Conservation (phyloP, 2,888 invertebrate genomes). For the Cheilosia grossa region DNA sequence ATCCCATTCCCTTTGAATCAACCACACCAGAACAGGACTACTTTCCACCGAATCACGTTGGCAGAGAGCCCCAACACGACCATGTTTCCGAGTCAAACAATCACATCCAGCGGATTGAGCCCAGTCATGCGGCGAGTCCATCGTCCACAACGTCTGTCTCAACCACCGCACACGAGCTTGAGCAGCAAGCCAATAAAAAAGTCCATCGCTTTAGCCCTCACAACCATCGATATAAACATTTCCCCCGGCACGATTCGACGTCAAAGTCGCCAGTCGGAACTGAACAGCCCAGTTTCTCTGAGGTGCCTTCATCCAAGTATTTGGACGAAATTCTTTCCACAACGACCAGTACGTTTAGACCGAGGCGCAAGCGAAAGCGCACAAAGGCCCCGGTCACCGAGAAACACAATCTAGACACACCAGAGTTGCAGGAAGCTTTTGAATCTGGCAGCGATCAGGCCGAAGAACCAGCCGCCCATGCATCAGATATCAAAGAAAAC, state of each 20-base stretch:
- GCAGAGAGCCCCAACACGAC: conserved; percentile 11
- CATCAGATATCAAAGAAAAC: conserved; percentile 77
- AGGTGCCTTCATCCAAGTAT: conserved; percentile 62
- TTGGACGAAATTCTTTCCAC: conserved; percentile 60
- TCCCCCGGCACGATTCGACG: conserved; percentile 21
- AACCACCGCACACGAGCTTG: conserved; percentile 27
- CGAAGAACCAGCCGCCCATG: conserved; percentile 77
- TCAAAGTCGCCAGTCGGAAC: conserved; percentile 31
- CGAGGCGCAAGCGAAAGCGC: conserved; percentile 77
- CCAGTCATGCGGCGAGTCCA: conserved; percentile 6
- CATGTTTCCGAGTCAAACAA: conserved; percentile 54
- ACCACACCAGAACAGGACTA: conserved; percentile 77
- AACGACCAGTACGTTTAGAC: conserved; percentile 28
- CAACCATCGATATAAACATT: conserved; percentile 32
- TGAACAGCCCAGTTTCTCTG: conserved; percentile 59
- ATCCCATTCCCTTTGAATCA: conserved; percentile 80
- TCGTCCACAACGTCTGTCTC: neutral
- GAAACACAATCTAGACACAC: conserved; percentile 80
- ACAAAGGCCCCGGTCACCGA: conserved; percentile 76
- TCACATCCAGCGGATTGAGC: conserved; percentile 29
- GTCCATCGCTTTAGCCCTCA: conserved; percentile 36
- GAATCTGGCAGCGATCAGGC: conserved; percentile 75
- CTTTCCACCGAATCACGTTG: conserved; percentile 56
- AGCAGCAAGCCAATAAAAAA: conserved; percentile 48
- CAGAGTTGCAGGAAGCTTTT: conserved; percentile 81